Percentiles rank a stretch among this genome's conserved stretches.
phyloP scores from a whole-genome alignment of 64 coral and sea anemone genomes.

The Actinia tenebrosa region DNA sequence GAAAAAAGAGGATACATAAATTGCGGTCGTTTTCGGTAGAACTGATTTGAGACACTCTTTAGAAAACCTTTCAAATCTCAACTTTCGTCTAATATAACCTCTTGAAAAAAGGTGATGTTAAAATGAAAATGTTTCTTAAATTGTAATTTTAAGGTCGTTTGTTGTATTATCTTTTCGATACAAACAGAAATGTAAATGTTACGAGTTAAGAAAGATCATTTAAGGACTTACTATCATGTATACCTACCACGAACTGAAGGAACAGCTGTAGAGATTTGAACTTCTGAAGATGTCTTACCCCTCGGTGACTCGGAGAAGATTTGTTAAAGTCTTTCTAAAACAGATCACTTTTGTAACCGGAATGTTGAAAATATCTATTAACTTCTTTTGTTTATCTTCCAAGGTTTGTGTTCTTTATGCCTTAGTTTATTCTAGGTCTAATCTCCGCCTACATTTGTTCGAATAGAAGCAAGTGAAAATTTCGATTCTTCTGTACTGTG shows the following conservation, averaged over 20 bases:
- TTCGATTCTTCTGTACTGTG: neutral
- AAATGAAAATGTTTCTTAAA: neutral
- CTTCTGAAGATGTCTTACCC: neutral
- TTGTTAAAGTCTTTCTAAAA: neutral
- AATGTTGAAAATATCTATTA: neutral
- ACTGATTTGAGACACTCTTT: neutral
- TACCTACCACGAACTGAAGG: neutral
- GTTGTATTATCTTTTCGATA: neutral
- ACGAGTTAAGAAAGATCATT: neutral
- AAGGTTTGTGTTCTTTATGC: neutral
- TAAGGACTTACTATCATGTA: neutral
- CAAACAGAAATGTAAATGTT: neutral
- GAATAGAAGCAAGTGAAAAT: neutral
- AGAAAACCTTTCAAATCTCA: neutral
- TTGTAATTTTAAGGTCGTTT: neutral
- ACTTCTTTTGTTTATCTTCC: neutral
- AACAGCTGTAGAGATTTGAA: neutral
- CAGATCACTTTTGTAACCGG: neutral
- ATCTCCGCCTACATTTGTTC: neutral
- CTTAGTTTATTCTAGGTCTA: neutral
- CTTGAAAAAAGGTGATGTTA: neutral
- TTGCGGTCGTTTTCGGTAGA: neutral
- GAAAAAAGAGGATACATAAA: neutral
- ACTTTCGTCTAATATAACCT: neutral
- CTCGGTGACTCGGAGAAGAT: neutral